These are phyloP conservation scores for Synergus itoensis DNA, from an alignment of 2,888 invertebrate species.

Conservation along the genomic window DNA sequence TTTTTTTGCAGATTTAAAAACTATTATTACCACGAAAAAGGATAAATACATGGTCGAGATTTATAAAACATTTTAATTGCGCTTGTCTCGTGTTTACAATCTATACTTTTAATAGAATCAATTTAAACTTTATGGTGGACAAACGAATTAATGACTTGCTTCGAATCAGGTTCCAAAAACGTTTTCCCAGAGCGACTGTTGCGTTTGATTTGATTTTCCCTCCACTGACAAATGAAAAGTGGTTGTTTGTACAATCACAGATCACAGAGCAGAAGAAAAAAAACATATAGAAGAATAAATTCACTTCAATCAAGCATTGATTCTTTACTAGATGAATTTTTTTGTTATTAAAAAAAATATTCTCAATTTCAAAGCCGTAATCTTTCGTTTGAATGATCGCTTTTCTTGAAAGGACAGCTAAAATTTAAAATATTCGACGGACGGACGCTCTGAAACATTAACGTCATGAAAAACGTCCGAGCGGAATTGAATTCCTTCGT, in stretches of 20 bases:
- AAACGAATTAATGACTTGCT: constrained; percentile 7
- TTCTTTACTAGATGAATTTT: not conserved
- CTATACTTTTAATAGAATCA: not conserved
- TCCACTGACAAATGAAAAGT: constrained; percentile 10
- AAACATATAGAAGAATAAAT: not conserved
- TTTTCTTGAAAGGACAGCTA: not conserved
- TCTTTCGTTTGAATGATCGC: not conserved
- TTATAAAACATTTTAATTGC: not conserved
- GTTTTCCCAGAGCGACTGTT: constrained; percentile 12
- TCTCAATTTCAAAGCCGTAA: no score
- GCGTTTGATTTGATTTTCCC: constrained; percentile 13
- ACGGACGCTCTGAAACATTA: constrained; percentile 7
- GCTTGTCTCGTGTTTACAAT: not conserved
- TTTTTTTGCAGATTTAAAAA: not conserved
- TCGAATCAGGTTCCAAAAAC: constrained; percentile 9
- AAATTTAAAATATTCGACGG: not conserved
- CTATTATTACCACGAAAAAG: no score
- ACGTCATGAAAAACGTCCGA: constrained; percentile 19
- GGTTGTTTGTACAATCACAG: constrained; percentile 34
- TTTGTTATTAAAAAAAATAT: not conserved
- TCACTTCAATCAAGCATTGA: constrained; percentile 13
- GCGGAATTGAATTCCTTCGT: constrained; percentile 54
- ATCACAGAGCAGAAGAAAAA: constrained; percentile 7
- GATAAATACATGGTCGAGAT: not conserved
- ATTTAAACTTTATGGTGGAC: constrained; percentile 5